A percentile compares a stretch with the other conserved stretches of the same genome.
These are phyloP conservation scores for Hecatera dysodea DNA, from an alignment of 2,888 invertebrate genomes.

Conservation along the genomic window DNA sequence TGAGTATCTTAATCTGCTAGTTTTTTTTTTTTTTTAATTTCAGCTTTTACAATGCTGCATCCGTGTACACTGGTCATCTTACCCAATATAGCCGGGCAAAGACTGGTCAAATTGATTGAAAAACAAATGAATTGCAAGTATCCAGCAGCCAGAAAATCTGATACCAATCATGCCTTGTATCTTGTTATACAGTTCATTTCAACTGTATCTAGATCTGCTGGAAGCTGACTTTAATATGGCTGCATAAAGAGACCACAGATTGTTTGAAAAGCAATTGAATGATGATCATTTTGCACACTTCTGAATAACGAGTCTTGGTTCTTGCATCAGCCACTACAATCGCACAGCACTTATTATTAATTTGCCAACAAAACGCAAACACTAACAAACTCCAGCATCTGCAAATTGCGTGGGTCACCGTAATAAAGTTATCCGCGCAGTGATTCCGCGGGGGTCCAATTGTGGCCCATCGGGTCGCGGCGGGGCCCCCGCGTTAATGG, in stretches of 20 bases:
- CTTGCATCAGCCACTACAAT: not conserved
- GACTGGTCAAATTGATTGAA: not conserved
- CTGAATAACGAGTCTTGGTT: not conserved
- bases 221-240: not conserved
- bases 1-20: too few species aligned
- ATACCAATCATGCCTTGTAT: not conserved
- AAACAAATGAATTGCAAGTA: not conserved
- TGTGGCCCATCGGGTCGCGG: conserved; percentile 77
- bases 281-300: not conserved
- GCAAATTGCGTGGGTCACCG: conserved; percentile 81
- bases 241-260: not conserved
- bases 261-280: not conserved
- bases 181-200: too few species aligned
- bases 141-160: not conserved
- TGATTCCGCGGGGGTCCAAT: conserved; percentile 84
- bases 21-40: too few species aligned
- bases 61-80: too few species aligned
- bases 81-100: too few species aligned
- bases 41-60: too few species aligned
- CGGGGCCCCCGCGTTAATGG: conserved; percentile 79
- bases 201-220: not conserved
- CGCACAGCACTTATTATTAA: conserved; percentile 31
- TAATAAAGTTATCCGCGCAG: conserved; percentile 82
- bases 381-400: conserved; percentile 33
- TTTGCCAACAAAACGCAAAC: conserved; percentile 8